Base-by-base conservation (phyloP, 2,888 invertebrate species). In the Parnassius orleans region DNA sequence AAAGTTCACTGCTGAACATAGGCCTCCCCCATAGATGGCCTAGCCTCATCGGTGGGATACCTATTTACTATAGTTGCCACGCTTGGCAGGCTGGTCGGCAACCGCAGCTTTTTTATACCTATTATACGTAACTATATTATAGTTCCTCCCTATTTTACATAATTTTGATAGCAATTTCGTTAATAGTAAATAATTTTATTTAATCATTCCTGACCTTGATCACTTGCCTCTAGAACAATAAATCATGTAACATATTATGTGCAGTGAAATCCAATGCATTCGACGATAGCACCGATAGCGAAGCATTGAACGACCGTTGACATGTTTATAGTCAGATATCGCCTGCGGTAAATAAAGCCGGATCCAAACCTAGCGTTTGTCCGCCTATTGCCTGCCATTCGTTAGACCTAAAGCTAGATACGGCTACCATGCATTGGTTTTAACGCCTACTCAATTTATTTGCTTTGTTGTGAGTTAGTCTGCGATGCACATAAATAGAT, bases 271-370 rank as follows among this genome's bases (percentile, higher is more conserved):
- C 68, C 72, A 70, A 47, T 59, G 59, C 14, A 33, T 46, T 46
- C 74, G 76, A 51, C 74, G 76, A 72, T 73, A 69, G 68, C 68
- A 14, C 48, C 9, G 70, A 66, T 62, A 66, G 69, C 47, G 51
- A 62, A 60, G 72, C 73, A 72, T 71, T 74, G 76, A 70, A 76
- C 75, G 72, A 74, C 77, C 80, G 86, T 78, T 84, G 87, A 87
- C 87, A 83, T 84, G 86, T 89, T 89, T 88, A 89, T 79, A 75
- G 83, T 67, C 68, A 80, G 84, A 86, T 88, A 87, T 81, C 79
- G 76, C 69, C 67, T 66, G 66, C 75, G 73, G 84, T 86, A 86
- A 87, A 87, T 83, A 78, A 78, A 69, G 12, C 48, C 14, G 78
- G 74, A 77, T 80, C 74, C 72, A 73, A 74, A 71, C 69, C 73